These are phyloP conservation scores for Dromiciops gliroides DNA, from an alignment of 2,113 vertebrate genomes.

Conservation along the genomic window DNA sequence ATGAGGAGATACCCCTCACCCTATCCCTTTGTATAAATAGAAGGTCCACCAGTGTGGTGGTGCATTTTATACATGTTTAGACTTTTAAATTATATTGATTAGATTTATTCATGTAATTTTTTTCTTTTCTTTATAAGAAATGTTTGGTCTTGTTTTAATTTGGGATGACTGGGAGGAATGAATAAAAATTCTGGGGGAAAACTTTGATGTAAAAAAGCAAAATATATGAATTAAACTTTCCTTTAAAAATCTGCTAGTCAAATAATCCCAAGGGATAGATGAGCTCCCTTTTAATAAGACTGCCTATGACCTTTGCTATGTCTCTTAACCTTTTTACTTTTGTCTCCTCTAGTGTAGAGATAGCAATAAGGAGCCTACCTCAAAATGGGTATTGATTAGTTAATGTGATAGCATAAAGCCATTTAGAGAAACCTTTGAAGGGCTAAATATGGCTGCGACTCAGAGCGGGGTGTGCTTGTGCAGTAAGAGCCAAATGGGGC, in stretches of 20 bases:
- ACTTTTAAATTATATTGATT: background rate
- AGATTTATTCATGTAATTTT: background rate
- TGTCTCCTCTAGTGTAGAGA: constrained; percentile 51
- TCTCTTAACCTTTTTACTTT: constrained; percentile 51
- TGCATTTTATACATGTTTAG: background rate
- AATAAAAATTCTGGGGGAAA: background rate
- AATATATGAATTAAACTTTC: background rate
- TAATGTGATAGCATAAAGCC: constrained; percentile 44
- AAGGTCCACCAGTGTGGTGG: background rate
- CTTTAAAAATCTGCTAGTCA: background rate
- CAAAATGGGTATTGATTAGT: constrained; percentile 63
- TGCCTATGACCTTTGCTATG: constrained; percentile 34
- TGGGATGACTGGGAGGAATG: background rate
- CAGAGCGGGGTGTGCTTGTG: background rate
- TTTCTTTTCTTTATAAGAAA: background rate
- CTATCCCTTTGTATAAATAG: background rate
- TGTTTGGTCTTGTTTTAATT: background rate
- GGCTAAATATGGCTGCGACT: constrained; percentile 32
- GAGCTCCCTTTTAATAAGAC: constrained; percentile 26
- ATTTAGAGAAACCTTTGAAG: constrained; percentile 51
- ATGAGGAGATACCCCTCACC: background rate
- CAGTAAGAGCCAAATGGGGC: background rate
- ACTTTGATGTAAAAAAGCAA: background rate
- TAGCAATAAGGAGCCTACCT: constrained; percentile 12
- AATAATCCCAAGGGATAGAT: background rate